Percentiles rank a stretch among this genome's conserved stretches.
These are phyloP conservation scores for Campoletis raptor DNA, from an alignment of 2,888 invertebrate genomes.

Conservation along the genomic window DNA sequence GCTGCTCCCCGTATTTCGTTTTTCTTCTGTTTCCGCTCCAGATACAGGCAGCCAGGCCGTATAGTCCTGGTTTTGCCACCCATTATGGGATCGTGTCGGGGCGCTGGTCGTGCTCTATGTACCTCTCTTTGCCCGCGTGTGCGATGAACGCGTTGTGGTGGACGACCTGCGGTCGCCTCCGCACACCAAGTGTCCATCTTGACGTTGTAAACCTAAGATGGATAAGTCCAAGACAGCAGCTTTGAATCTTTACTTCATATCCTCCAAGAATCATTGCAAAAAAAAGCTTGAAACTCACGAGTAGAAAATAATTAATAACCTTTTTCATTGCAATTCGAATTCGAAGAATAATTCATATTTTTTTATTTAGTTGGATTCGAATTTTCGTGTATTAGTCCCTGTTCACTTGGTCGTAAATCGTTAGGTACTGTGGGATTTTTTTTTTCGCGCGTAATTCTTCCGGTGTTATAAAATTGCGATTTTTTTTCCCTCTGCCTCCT, in stretches of 20 bases:
- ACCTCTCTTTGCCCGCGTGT: conserved; percentile 11
- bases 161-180: conserved; percentile 10
- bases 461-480: conserved; percentile 32
- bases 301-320: background rate
- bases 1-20: conserved; percentile 75
- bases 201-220: conserved; percentile 14
- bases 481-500: conserved; percentile 31
- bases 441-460: conserved; percentile 29
- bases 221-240: conserved; percentile 11
- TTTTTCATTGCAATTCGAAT: background rate
- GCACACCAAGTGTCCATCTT: background rate
- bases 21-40: conserved; percentile 83
- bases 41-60: conserved; percentile 82
- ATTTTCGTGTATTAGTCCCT: background rate
- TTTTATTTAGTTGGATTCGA: background rate
- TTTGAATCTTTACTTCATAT: background rate
- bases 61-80: conserved; percentile 69
- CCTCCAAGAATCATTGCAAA: background rate
- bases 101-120: conserved; percentile 36
- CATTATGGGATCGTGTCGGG: conserved; percentile 75
- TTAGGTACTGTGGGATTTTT: background rate
- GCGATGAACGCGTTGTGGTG: background rate
- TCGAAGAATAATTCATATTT: background rate
- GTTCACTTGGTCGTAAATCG: conserved; percentile 7
- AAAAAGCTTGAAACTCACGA: background rate